Base-by-base conservation (phyloP, 2,888 invertebrate species). In the Platerodrilus igneus region DNA sequence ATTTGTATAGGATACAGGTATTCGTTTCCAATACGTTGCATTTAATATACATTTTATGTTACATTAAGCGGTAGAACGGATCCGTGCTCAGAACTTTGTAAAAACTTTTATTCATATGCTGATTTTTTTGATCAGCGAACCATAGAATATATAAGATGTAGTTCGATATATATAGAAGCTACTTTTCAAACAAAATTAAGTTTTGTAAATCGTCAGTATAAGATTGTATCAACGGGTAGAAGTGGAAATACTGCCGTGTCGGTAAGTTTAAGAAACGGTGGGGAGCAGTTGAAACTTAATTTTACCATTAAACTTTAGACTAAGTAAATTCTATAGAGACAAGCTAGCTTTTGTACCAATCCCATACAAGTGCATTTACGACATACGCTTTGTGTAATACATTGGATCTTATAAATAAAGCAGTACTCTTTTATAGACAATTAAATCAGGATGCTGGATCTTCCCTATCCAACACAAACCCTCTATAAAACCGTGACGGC, bases 261-360 rank as follows among this genome's bases (percentile, higher is more conserved):
- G 48, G 46, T 40, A 41, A 40, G 33, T 40, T 40, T 40, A 45
- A 45, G 50, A n/a, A n/a, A n/a, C n/a, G 45, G 47, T 45, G 43
- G 47, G 40, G 47, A 47, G 50, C 43, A 37, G 44, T 59, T 58
- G 59, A 58, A 59, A 56, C 55, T 54, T 58, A 58, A 32, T 32
- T 34, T 34, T 16, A 34, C 25, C 23, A 17, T 23, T 26, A 17
- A 34, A 34, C 11, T 34, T 34, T 15, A 25, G 14, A 9, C 11
- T 17, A 13, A 29, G 7, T 3, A 6, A 19, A 19, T 21, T 15
- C 20, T 21, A 21, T 31, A 19, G 13, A 6, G 6, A 11, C 22
- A 17, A 20, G 32, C 32, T n/a, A n/a, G n/a, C n/a, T n/a, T n/a
- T n/a, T n/a, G n/a, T n/a, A n/a, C n/a, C n/a, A n/a, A n/a, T n/a